These are phyloP conservation scores for Drosophila birchii DNA, from an alignment of 2,888 invertebrate genomes.

Conservation along the genomic window DNA sequence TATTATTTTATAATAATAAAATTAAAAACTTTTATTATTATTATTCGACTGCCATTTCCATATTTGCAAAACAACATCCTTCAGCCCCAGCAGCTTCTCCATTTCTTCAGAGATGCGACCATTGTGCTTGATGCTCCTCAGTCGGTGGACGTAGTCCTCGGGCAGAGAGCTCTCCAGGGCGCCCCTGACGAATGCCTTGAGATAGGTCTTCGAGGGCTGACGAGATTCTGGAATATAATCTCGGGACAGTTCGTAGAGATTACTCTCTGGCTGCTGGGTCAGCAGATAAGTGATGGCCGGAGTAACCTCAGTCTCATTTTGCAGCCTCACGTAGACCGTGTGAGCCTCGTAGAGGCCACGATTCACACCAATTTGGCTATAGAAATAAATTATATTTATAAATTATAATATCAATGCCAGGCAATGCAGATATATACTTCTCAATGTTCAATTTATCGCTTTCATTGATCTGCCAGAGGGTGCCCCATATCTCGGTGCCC, in stretches of 20 bases:
- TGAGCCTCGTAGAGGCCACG: slow-evolving; percentile 88
- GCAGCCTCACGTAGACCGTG: slow-evolving; percentile 87
- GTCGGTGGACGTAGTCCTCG: slow-evolving; percentile 88
- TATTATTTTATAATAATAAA: background rate
- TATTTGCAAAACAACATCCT: slow-evolving; percentile 54
- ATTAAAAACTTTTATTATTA: too few species aligned
- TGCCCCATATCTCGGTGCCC: slow-evolving; percentile 87
- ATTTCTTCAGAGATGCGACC: slow-evolving; percentile 86
- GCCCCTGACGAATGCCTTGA: slow-evolving; percentile 84
- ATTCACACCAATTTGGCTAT: slow-evolving; percentile 79
- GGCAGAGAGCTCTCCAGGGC: slow-evolving; percentile 87
- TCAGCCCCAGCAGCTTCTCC: slow-evolving; percentile 83
- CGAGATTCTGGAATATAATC: slow-evolving; percentile 83
- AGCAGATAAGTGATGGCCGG: slow-evolving; percentile 90
- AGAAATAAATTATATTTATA: background rate
- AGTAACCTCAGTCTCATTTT: slow-evolving; percentile 84
- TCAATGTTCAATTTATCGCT: slow-evolving; percentile 88
- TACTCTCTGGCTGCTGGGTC: slow-evolving; percentile 86
- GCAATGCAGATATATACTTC: slow-evolving; percentile 85
- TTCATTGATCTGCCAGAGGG: slow-evolving; percentile 90
- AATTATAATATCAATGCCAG: background rate
- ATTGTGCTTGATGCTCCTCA: slow-evolving; percentile 91
- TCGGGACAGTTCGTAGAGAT: slow-evolving; percentile 85
- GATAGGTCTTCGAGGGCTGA: slow-evolving; percentile 92
- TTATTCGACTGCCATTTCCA: background rate